These are phyloP conservation scores for Fregata magnificens DNA, from an alignment of 2,113 vertebrate species.

Conservation along the genomic window DNA sequence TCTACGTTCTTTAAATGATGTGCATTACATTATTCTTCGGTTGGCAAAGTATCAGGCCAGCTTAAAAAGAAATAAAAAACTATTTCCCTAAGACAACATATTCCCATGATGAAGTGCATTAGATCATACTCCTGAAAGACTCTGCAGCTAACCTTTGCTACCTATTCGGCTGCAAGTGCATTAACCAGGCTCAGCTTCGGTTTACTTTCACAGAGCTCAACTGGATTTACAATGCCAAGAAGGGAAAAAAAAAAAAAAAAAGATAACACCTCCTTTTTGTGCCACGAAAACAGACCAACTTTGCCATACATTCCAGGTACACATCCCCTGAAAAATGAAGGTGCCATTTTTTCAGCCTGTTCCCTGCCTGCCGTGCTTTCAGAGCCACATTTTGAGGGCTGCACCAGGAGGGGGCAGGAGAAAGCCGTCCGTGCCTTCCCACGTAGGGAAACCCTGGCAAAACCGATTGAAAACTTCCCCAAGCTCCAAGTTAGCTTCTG, in stretches of 20 bases:
- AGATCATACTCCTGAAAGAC: neutral
- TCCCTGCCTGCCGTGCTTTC: neutral
- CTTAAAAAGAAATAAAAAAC: neutral
- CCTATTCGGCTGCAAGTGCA: neutral
- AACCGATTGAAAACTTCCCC: slow-evolving; percentile 24
- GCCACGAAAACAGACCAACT: neutral
- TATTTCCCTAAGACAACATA: neutral
- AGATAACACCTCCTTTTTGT: neutral
- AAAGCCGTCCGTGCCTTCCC: slow-evolving; percentile 29
- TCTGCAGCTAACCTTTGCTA: neutral
- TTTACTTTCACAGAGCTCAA: neutral
- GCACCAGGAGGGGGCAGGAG: slow-evolving; percentile 69
- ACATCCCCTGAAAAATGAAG: neutral
- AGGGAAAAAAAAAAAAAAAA: neutral
- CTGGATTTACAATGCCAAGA: neutral
- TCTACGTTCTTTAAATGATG: neutral
- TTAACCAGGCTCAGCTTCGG: neutral
- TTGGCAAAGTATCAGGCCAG: neutral
- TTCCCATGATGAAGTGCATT: neutral
- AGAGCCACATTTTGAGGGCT: slow-evolving; percentile 17
- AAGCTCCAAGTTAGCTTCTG: slow-evolving; percentile 42
- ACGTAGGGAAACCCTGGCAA: slow-evolving; percentile 23
- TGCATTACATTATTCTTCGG: neutral
- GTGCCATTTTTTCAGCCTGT: slow-evolving; percentile 11
- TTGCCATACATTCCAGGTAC: neutral